Conservation (phyloP, 1,140 invertebrate species). For the Meloidogyne chitwoodi region DNA sequence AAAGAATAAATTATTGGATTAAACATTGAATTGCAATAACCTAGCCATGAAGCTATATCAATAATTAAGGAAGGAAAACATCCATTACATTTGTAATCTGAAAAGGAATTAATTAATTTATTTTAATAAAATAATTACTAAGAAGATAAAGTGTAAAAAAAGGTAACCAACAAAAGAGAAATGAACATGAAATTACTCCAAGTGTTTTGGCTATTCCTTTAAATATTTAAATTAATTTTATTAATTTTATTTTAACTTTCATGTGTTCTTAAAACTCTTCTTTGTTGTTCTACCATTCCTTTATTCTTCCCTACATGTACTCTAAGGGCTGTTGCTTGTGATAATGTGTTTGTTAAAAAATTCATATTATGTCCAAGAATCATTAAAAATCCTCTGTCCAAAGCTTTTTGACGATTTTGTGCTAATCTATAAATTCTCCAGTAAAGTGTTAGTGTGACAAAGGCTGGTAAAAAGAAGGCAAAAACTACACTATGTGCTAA, state of each 20-base stretch:
- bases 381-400: conserved; percentile 59
- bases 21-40: conserved; percentile 60
- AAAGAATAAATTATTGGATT: conserved; percentile 60
- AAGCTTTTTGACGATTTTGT: conserved; percentile 54
- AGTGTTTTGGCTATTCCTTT: conserved; percentile 63
- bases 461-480: conserved; percentile 56
- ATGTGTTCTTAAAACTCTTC: conserved; percentile 56
- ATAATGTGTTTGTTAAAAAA: conserved; percentile 52
- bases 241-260: conserved; percentile 42
- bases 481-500: conserved; percentile 57
- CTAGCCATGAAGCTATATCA: conserved; percentile 59
- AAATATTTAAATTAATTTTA: not conserved
- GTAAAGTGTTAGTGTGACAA: conserved; percentile 57
- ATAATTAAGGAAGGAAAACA: conserved; percentile 55
- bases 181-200: conserved; percentile 62
- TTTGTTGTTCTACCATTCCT: conserved; percentile 59
- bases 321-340: conserved; percentile 49
- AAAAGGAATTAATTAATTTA: conserved; percentile 20
- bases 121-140: conserved; percentile 40
- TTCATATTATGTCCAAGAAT: conserved; percentile 60
- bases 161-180: conserved; percentile 64
- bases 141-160: conserved; percentile 64
- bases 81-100: conserved; percentile 50
- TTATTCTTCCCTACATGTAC: conserved; percentile 59
- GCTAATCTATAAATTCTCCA: conserved; percentile 58